phyloP scores from a whole-genome alignment of 2,113 vertebrate species.

The Prinia subflava region DNA sequence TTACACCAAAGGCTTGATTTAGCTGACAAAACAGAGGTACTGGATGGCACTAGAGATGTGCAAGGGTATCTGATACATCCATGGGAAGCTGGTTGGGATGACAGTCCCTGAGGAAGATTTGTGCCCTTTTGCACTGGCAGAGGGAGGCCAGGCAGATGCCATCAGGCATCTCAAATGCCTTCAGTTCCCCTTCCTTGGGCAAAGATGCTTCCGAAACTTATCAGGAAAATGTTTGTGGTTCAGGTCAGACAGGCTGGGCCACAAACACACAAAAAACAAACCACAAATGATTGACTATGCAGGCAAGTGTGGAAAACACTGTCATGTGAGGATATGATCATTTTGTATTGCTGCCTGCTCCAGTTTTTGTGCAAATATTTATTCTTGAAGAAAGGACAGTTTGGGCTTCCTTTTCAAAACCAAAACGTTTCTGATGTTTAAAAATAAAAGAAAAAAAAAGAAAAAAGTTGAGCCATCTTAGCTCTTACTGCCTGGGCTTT shows the following conservation, averaged over 20 bases:
- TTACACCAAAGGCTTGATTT: not conserved
- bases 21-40: not conserved
- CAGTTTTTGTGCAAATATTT: constrained; percentile 19
- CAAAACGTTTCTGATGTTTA: not conserved
- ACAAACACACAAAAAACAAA: not conserved
- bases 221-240: not conserved
- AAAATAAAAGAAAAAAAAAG: not conserved
- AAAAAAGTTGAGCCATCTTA: not conserved
- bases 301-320: not conserved
- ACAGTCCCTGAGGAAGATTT: not conserved
- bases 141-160: not conserved
- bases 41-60: not conserved
- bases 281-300: not conserved
- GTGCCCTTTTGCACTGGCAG: not conserved
- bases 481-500: not conserved
- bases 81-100: not conserved
- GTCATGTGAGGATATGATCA: not conserved
- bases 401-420: constrained; percentile 12
- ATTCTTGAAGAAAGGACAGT: not conserved
- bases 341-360: not conserved
- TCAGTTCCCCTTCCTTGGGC: not conserved
- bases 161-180: not conserved
- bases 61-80: not conserved
- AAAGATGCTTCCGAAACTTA: not conserved
- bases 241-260: not conserved